phyloP scores from a whole-genome alignment of 2,113 vertebrate species.

The Sigmodon hispidus region DNA sequence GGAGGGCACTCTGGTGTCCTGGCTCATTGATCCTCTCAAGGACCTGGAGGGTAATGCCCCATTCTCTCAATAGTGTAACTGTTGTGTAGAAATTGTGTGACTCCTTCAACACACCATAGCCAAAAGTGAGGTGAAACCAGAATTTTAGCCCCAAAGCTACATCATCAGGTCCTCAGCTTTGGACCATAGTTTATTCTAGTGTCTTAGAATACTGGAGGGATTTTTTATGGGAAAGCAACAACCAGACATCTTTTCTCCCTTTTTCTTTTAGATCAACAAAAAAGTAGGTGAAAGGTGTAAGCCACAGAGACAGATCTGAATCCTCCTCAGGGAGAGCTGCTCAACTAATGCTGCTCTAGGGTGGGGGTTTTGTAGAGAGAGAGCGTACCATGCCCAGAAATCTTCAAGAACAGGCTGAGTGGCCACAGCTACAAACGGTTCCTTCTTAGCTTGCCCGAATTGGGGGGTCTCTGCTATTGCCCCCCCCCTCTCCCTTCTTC shows the following conservation, averaged over 20 bases:
- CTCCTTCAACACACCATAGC: not conserved
- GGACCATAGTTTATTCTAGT: no score
- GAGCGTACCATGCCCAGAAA: not conserved
- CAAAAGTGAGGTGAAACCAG: not conserved
- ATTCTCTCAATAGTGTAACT: not conserved
- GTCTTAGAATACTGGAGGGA: not conserved
- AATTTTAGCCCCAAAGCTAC: not conserved
- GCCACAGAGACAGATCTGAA: not conserved
- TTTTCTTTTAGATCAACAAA: not conserved
- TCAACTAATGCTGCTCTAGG: not conserved
- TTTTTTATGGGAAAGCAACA: not conserved
- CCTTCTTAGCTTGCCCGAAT: not conserved
- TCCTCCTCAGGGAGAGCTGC: not conserved
- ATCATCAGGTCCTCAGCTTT: not conserved
- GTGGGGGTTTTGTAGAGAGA: not conserved
- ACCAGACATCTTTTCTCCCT: not conserved
- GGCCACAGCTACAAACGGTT: not conserved
- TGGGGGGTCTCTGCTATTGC: not conserved
- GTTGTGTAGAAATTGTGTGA: not conserved
- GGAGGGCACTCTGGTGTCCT: not conserved
- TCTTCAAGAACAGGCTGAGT: not conserved
- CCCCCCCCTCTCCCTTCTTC: rapidly evolving
- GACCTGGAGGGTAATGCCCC: not conserved
- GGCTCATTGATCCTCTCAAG: not conserved
- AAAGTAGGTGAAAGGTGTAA: not conserved